Percentiles rank a stretch among this genome's conserved stretches.
phyloP scores from a whole-genome alignment of 2,797 vertebrate species.

The Aldrovandia affinis region DNA sequence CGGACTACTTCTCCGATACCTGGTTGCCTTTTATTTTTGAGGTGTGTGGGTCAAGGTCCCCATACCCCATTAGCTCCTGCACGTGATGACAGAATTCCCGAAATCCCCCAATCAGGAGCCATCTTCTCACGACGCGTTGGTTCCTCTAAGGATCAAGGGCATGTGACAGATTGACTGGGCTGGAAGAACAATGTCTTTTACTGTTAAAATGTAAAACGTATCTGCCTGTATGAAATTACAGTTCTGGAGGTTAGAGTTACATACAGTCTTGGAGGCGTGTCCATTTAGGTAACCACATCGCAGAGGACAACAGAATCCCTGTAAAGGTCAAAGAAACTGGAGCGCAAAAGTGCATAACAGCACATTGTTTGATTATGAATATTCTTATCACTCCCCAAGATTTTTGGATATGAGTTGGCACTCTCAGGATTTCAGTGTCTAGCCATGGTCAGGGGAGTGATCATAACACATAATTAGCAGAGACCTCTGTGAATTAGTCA shows the following conservation, averaged over 20 bases:
- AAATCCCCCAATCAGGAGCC: background rate
- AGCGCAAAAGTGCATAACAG: background rate
- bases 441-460: background rate
- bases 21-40: background rate
- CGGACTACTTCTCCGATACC: background rate
- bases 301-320: too few species aligned
- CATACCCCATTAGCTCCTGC: background rate
- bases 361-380: background rate
- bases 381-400: background rate
- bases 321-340: background rate
- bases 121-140: background rate
- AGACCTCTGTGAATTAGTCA: background rate
- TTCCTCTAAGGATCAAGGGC: too few species aligned
- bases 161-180: too few species aligned
- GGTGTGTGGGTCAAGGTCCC: background rate
- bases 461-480: background rate
- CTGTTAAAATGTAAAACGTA: background rate
- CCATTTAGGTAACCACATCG: too few species aligned
- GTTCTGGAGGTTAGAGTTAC: too few species aligned
- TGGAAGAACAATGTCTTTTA: too few species aligned
- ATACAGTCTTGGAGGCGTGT: too few species aligned
- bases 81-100: background rate
- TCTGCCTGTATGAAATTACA: too few species aligned
- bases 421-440: background rate
- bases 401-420: background rate